Evolutionary conservation across 2,113 vertebrate genomes (phyloP).

Genomic region (Pygoscelis antarcticus): DNA sequence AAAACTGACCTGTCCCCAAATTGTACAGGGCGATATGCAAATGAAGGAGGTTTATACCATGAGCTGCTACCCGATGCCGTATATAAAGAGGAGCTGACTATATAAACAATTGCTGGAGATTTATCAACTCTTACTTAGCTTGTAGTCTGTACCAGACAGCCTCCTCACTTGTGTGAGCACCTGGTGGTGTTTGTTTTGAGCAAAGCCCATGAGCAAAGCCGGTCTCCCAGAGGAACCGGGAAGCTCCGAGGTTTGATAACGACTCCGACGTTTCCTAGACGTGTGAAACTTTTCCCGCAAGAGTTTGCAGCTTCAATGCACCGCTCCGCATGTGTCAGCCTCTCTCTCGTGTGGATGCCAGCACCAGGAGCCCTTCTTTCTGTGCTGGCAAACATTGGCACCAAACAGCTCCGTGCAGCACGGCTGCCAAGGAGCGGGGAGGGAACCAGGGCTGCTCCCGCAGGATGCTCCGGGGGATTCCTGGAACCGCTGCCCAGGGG

Average conservation of each 20-base stretch:
- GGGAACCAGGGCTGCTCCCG: neutral
- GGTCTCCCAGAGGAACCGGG: neutral
- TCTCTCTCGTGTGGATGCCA: accelerated
- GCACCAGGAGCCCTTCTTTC: neutral
- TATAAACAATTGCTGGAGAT: neutral
- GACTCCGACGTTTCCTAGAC: neutral
- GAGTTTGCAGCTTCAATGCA: neutral
- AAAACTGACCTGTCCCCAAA: neutral
- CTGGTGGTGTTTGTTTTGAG: neutral
- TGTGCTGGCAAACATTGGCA: neutral
- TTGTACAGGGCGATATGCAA: no score
- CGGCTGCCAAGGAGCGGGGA: neutral
- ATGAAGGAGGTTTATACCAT: neutral
- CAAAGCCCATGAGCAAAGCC: accelerated
- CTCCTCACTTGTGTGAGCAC: neutral
- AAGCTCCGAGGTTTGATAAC: neutral
- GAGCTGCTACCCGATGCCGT: neutral
- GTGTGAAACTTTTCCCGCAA: neutral
- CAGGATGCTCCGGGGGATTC: neutral
- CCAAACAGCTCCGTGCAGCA: neutral
- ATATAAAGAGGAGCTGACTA: accelerated
- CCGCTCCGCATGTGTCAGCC: neutral
- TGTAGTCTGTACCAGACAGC: neutral
- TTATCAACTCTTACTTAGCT: neutral
- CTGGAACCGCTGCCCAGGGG: neutral